Conservation (phyloP, 2,113 vertebrate genomes). For the Sakesphorus luctuosus region DNA sequence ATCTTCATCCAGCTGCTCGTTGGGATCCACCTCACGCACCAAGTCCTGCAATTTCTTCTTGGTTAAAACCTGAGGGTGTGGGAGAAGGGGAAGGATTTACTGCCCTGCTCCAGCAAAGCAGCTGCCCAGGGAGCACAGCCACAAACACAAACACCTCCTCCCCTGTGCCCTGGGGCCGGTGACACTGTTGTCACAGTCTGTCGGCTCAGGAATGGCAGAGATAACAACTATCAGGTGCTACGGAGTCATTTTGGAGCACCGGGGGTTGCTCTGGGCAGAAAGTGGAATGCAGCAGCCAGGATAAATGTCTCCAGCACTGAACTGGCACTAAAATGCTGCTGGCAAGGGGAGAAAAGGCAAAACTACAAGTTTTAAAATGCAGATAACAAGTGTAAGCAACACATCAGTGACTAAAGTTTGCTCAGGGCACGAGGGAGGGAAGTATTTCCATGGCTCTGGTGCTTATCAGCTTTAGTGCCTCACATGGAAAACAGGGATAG, state of each 20-base stretch:
- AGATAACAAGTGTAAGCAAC: neutral
- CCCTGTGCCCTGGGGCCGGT: fast-evolving
- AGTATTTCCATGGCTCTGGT: neutral
- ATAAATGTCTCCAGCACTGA: neutral
- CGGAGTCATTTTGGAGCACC: neutral
- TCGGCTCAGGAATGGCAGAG: neutral
- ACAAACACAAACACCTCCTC: neutral
- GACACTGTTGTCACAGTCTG: neutral
- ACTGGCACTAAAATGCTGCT: neutral
- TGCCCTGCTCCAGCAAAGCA: neutral
- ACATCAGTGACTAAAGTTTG: neutral
- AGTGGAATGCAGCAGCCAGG: neutral
- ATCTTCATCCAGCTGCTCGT: constrained; percentile 98
- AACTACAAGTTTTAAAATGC: neutral
- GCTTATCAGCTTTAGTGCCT: neutral
- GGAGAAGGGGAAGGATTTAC: neutral
- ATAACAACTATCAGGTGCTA: neutral
- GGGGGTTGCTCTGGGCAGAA: neutral
- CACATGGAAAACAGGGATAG: neutral
- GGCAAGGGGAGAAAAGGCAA: neutral
- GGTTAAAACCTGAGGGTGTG: constrained; percentile 84
- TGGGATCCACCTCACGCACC: constrained; percentile 97
- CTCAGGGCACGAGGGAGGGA: neutral
- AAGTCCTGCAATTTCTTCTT: constrained; percentile 98
- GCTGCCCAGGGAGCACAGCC: neutral